Evolutionary conservation across 2,888 invertebrate genomes (phyloP), one percentile per base, ranked within the genome.

Genomic region (Catotricha subobsoleta): DNA sequence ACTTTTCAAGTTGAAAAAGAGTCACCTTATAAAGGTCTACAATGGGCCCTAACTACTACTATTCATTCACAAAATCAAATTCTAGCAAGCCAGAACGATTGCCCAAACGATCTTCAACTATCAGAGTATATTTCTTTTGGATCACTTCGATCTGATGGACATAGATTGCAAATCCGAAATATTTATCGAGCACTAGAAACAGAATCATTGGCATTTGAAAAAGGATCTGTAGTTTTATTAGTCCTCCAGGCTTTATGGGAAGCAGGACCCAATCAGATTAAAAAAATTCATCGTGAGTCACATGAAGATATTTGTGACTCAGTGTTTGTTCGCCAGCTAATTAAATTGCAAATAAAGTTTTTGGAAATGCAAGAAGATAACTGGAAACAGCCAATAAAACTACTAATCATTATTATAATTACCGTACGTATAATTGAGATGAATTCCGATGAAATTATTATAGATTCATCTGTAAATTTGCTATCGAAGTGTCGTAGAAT

Each of bases 71-170:
- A 39, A 29, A 39, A 39, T 12, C 5, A 28, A 10, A 27, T 38
- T 12, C 16, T 38, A 3, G 19, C 39, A 2, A 2, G 4, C 3
- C 39, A 39, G 29, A 19, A 28, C 7, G 19, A 18, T 6, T 29
- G 29, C 15, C 38, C 38, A 25, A 3, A 38, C 5, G 16, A n/a
- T n/a, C 25, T 39, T 4, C 12, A 18, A 6, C 20, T 39, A 3
- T 7, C 25, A 9, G 39, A 39, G 15, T 39, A 7, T 13, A 39
- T 19, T n/a, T n/a, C 28, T 19, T 39, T 39, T 18, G 39, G 39
- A n/a, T 29, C 39, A n/a, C 20, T 39, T 5, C 39, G 39, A 19
- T 28, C 39, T 13, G 39, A 39, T 29, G 39, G 39, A 6, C 29
- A 29, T 19, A 28, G 39, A 18, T 15, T 39, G 6, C 39, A 39